Conservation (phyloP, 2,888 invertebrate genomes). For the Megastigmus dorsalis region DNA sequence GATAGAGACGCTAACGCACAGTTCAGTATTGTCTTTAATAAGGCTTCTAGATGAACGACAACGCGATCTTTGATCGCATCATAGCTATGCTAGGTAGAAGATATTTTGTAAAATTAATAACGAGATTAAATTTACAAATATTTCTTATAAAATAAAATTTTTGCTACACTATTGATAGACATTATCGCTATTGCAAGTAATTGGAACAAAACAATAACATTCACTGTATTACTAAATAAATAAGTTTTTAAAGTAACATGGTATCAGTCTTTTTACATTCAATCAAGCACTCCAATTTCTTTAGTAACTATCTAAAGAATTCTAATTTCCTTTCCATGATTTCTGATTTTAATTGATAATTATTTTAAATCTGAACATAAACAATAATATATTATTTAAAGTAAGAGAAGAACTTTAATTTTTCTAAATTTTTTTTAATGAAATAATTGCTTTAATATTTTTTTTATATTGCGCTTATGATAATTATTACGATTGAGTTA, state of each 20-base stretch:
- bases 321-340: slow-evolving; percentile 16
- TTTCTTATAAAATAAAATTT: slow-evolving; percentile 33
- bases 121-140: slow-evolving; percentile 9
- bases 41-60: slow-evolving; percentile 32
- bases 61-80: slow-evolving; percentile 11
- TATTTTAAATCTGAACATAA: no score
- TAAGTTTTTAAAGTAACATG: slow-evolving; percentile 43
- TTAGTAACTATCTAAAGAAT: slow-evolving; percentile 14
- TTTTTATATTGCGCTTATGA: no score
- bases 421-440: no score
- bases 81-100: not conserved
- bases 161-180: slow-evolving; percentile 37
- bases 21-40: slow-evolving; percentile 39
- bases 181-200: slow-evolving; percentile 39
- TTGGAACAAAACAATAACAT: slow-evolving; percentile 30
- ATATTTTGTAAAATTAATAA: slow-evolving; percentile 34
- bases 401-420: no score
- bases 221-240: slow-evolving; percentile 51
- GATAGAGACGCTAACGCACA: slow-evolving; percentile 43
- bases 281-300: slow-evolving; percentile 35
- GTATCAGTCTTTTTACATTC: slow-evolving; percentile 34
- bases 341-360: no score
- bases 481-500: no score
- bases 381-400: no score
- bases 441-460: no score